Evolutionary conservation across 2,797 vertebrate species (phyloP).

Genomic region (Chaenodraco wilsoni): DNA sequence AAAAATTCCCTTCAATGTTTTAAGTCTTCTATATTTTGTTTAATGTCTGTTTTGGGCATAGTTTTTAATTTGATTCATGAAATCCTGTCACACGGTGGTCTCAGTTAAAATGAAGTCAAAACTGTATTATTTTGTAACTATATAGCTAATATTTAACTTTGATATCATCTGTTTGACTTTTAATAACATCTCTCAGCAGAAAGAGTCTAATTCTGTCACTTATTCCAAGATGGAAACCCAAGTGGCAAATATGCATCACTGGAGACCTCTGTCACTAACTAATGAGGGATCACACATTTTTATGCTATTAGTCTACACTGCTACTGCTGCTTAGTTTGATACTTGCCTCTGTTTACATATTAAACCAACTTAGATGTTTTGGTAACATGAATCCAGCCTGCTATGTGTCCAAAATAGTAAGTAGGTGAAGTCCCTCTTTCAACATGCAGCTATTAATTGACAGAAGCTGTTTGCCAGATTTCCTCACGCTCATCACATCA

Average conservation of each 20-base stretch:
- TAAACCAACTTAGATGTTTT: conserved; percentile 5
- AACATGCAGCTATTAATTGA: not conserved
- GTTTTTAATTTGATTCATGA: not conserved
- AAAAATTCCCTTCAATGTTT: conserved; percentile 46
- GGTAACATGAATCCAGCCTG: conserved; percentile 19
- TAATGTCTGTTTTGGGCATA: not conserved
- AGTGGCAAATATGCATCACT: not conserved
- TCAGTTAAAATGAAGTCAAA: not conserved
- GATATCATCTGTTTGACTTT: conserved; percentile 3
- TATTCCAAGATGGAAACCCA: not conserved
- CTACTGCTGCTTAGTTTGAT: not conserved
- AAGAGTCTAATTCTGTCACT: not conserved
- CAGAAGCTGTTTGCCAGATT: conserved; percentile 3
- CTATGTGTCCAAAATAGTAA: conserved; percentile 25
- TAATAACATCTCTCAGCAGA: not conserved
- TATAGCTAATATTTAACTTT: not conserved
- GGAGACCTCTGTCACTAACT: not conserved
- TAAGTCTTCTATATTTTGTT: conserved; percentile 6
- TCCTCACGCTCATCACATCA: not conserved
- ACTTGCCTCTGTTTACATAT: conserved; percentile 20
- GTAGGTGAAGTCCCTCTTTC: conserved; percentile 17
- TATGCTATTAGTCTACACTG: conserved; percentile 2
- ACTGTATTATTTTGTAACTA: not conserved
- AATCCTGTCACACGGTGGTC: conserved; percentile 6
- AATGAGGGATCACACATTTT: not conserved